Evolutionary conservation across 2,797 vertebrate genomes (phyloP).

Genomic region (Sparus aurata): DNA sequence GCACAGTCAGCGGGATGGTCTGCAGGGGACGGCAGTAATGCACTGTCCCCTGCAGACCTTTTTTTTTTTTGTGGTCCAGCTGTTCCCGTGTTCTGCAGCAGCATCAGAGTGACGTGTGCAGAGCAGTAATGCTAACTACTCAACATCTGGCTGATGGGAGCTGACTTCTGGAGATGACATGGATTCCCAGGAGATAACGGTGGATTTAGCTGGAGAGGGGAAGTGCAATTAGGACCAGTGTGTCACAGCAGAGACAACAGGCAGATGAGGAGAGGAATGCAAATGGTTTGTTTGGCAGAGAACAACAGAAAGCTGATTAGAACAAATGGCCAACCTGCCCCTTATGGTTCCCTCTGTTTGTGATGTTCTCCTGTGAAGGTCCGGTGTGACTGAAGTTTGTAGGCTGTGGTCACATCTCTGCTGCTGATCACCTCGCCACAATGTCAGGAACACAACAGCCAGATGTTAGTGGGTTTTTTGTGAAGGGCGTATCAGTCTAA

Average conservation of each 20-base stretch:
- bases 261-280: conserved; percentile 77
- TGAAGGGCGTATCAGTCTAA: too few relatives aligned
- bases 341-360: conserved; percentile 43
- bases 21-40: conserved; percentile 58
- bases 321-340: conserved; percentile 71
- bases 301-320: conserved; percentile 86
- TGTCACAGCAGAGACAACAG: conserved; percentile 74
- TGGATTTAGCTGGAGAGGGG: conserved; percentile 81
- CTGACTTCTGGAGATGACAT: conserved; percentile 84
- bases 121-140: conserved; percentile 81
- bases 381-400: conserved; percentile 33
- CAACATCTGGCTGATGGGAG: conserved; percentile 85
- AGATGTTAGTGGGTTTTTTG: too few relatives aligned
- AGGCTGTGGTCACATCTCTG: background rate
- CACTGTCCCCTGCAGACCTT: conserved; percentile 59
- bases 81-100: conserved; percentile 66
- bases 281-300: conserved; percentile 84
- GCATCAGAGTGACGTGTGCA: conserved; percentile 72
- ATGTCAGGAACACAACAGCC: background rate
- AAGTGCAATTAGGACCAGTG: conserved; percentile 85
- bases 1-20: conserved; percentile 52
- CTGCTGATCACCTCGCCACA: background rate
- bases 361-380: conserved; percentile 42
- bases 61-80: conserved; percentile 72
- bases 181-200: conserved; percentile 84